These are phyloP conservation scores for Drosophila pachea DNA, from an alignment of 1,140 invertebrate genomes.

Conservation along the genomic window DNA sequence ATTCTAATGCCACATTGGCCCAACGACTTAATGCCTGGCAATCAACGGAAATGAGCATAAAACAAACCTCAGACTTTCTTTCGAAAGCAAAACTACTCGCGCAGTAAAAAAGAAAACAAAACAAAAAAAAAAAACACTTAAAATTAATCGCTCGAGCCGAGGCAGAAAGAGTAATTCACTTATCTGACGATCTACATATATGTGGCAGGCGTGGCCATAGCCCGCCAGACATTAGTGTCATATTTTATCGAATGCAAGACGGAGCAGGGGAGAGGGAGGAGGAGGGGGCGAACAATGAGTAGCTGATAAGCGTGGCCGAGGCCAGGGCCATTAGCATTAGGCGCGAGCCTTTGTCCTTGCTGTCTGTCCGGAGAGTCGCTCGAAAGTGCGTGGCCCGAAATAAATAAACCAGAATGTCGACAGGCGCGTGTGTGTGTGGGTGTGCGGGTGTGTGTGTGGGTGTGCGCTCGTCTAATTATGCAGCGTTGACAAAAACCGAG, in stretches of 20 bases:
- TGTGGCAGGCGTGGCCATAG: background rate
- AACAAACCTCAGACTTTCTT: too few relatives aligned
- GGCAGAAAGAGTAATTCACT: conserved; percentile 4
- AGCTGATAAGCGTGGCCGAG: conserved; percentile 36
- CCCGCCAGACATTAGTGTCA: conserved; percentile 12
- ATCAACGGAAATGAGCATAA: too few relatives aligned
- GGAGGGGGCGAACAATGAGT: conserved; percentile 35
- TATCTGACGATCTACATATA: conserved; percentile 26
- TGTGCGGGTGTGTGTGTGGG: background rate
- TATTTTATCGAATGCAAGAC: conserved; percentile 27
- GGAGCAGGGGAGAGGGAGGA: conserved; percentile 26
- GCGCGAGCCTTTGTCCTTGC: conserved; percentile 31
- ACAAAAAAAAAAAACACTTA: conserved; percentile 3
- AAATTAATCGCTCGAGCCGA: background rate
- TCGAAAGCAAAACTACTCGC: too few relatives aligned
- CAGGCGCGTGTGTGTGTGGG: conserved; percentile 22
- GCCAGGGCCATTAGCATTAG: conserved; percentile 49
- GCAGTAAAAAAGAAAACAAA: too few relatives aligned
- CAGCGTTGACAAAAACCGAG: conserved; percentile 64
- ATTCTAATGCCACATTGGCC: too few relatives aligned
- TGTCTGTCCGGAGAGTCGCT: conserved; percentile 1
- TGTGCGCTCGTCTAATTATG: conserved; percentile 54
- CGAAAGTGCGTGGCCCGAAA: conserved; percentile 27
- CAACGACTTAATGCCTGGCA: too few relatives aligned
- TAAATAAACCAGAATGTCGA: conserved; percentile 56